Base-by-base conservation (phyloP, 2,113 vertebrate species). In the Platysternon megacephalum region DNA sequence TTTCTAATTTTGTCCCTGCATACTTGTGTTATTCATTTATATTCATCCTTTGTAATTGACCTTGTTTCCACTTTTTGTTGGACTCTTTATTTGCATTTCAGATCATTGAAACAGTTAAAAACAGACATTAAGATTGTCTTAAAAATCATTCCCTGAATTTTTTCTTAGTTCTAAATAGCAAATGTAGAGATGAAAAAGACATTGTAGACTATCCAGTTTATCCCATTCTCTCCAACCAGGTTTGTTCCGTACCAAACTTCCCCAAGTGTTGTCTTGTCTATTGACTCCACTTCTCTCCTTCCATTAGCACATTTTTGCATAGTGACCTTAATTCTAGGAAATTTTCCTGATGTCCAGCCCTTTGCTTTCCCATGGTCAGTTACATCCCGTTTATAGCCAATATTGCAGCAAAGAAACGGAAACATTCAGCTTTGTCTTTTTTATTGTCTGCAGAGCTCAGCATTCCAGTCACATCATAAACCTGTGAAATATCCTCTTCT, bases 151-250 rank as follows among this genome's bases (percentile, higher is more conserved):
- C 39, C 42, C 10, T 76, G 29, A 52, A 72, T 82, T 51, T 79
- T 49, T 92, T 85, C 82, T 44, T 91, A 82, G 82, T 78, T 88
- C 8, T 22, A 93, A 91, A 28, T 80, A 91, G 78, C 46, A 95
- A 87, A 92, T n/a, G 28, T 91, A 85, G 39, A 78, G 82, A 79
- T 46, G 65, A 85, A 93, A 85, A 85, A 21, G 0, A 1, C 82
- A 76, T 44, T 44, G 39, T 14, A 56, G 78, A 78, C 93, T 89
- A 91, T 85, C 58, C 21, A 79, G 11, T 85, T 51, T 86, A 2
- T 8, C 46, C 21, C 5, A 3, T 93, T 93, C 48, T 92, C 91
- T 78, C 7, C 89, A 3, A 2, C 49, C 39, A 21, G 76, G 10
- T 19, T 95, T 90, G 26, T 51, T 91, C 16, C 11, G 49, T 88